Evolutionary conservation across 2,888 invertebrate genomes (phyloP).

Genomic region (Neria commutata): DNA sequence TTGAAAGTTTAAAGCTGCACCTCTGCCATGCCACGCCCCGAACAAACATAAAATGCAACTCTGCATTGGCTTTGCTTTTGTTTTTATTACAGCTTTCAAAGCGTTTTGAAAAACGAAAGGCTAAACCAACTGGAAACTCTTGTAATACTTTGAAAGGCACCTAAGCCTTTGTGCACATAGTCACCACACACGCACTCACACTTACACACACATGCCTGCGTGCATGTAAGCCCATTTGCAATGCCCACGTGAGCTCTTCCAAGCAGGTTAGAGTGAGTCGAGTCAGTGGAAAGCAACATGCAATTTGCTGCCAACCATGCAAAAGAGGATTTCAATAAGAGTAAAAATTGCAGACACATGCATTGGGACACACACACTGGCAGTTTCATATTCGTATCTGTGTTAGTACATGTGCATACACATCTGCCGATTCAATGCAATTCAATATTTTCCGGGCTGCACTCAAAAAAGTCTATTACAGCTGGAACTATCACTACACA

Average conservation of each 20-base stretch:
- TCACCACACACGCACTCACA: neutral
- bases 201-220: neutral
- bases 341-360: neutral
- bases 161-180: neutral
- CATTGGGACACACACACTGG: no score
- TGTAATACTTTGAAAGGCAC: neutral
- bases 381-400: no score
- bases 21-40: no score
- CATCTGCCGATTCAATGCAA: no score
- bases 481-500: neutral
- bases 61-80: no score
- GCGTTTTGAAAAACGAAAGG: neutral
- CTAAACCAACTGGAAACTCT: neutral
- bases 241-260: no score
- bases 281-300: no score
- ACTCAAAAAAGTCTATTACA: constrained; percentile 15
- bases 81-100: no score
- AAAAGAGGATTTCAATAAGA: neutral
- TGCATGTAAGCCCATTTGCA: neutral
- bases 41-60: no score
- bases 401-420: no score
- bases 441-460: constrained; percentile 42
- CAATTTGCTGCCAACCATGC: neutral
- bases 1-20: no score
- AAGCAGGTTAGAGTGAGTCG: no score